A percentile compares a stretch with the other conserved stretches of the same genome.
Conservation (phyloP, 2,797 vertebrate species). For the Phoxinus dragarum region DNA sequence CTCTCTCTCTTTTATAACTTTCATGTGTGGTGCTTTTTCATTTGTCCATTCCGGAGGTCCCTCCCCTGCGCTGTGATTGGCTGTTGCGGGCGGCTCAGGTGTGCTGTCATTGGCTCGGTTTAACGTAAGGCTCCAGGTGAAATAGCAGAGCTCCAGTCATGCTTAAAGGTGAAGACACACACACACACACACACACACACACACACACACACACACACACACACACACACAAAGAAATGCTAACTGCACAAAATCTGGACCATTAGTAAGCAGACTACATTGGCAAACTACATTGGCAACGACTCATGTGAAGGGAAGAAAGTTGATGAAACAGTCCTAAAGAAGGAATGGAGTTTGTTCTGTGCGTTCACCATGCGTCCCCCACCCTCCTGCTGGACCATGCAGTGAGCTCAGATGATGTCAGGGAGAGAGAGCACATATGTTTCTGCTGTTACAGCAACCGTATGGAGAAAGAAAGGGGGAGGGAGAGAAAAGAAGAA, state of each 20-base stretch:
- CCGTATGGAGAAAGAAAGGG: constrained; percentile 52
- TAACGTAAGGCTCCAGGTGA: constrained; percentile 44
- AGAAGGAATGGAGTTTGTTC: constrained; percentile 69
- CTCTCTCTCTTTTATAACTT: constrained; percentile 13
- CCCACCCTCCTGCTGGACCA: constrained; percentile 82
- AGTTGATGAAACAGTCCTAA: constrained; percentile 3
- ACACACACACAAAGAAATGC: background rate
- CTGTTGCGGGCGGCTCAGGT: constrained; percentile 1
- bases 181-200: background rate
- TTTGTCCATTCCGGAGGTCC: background rate
- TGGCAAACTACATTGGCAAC: background rate
- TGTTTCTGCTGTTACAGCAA: constrained; percentile 82
- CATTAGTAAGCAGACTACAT: background rate
- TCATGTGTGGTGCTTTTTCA: constrained; percentile 8
- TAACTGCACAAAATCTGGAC: background rate
- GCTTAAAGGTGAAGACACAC: constrained; percentile 11
- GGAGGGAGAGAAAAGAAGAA: constrained; percentile 25
- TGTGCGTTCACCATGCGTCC: constrained; percentile 76
- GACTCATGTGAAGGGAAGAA: background rate
- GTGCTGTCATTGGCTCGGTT: constrained; percentile 10
- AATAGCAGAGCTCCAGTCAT: constrained; percentile 45
- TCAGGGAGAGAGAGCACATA: constrained; percentile 73
- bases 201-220: constrained; percentile 3
- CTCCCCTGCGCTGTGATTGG: constrained; percentile 39
- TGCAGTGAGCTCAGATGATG: constrained; percentile 71